Base-by-base conservation (phyloP, 2,797 vertebrate species). In the Peromyscus melanophrys region DNA sequence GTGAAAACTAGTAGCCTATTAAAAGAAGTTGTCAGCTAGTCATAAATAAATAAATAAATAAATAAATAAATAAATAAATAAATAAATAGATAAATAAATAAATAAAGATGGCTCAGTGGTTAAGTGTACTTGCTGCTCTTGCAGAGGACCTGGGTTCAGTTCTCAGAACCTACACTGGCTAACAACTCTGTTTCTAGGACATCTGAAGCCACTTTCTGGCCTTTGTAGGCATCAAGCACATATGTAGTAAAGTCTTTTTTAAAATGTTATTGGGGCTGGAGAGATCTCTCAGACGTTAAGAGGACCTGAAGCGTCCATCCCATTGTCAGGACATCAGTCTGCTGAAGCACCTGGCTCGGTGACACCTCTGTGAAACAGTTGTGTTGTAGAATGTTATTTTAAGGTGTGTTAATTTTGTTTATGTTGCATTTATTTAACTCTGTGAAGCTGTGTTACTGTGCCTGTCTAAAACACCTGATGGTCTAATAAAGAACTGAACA, bases 1-100 rank as follows among this genome's bases (percentile, higher is more conserved):
- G 94, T 90, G 80, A 88, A 95, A 94, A 95, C 90, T 73, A 78
- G 27, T 88, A 52, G 19, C 25, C 31, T 96, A 67, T 82, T 86
- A 43, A 94, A 92, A 88, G 27, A 94, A 61, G 52, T 77, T 93
- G 55, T 89, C 2, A 1, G 12, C 7, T 21, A 2, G 23, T 13
- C 27, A 57, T 57, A 57, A 71, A 71, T 71, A 63, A 61, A 59
- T 34, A 21, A 80, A 55, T n/a, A 57, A 61, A 52, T 52, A n/a
- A n/a, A n/a, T n/a, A 12, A 43, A 43, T 43, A 43, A 43, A 43
- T 43, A 43, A 43, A 43, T 43, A 43, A 43, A 43, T 43, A 43
- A 43, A 43, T 43, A 43, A 43, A 43, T 43, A 43, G 6, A 43
- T 43, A 43, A 43, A 43, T 43, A 43, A 43, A 43, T 21, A 59